These are phyloP conservation scores for Temnothorax longispinosus DNA, from an alignment of 1,140 invertebrate species.

Conservation along the genomic window DNA sequence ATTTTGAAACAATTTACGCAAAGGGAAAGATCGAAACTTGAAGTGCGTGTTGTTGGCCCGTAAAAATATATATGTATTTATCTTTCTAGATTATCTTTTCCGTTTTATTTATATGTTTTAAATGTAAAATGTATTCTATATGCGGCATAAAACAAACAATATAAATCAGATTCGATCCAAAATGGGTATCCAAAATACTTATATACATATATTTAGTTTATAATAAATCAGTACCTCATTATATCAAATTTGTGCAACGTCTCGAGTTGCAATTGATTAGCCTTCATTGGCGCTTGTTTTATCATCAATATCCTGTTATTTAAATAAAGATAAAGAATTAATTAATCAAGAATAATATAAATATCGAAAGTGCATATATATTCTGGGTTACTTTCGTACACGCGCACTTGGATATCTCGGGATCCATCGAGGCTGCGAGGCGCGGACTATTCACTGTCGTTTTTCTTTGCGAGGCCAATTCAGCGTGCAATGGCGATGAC, in stretches of 20 bases:
- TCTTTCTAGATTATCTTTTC: not conserved
- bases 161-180: not conserved
- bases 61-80: not conserved
- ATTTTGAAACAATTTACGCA: not conserved
- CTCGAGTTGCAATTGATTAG: not conserved
- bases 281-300: not conserved
- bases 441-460: constrained; percentile 40
- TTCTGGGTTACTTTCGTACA: not conserved
- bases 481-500: constrained; percentile 46
- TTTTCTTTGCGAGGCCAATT: constrained; percentile 50
- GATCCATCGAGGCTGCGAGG: not conserved
- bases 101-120: not conserved
- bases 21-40: not conserved
- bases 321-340: not conserved
- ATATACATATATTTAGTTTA: not conserved
- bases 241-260: not conserved
- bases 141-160: not conserved
- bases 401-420: not conserved
- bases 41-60: not conserved
- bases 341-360: not conserved
- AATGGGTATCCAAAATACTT: not conserved
- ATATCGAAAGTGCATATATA: not conserved
- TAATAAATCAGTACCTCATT: not conserved
- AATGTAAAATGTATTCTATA: not conserved
- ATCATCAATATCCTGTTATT: not conserved